Percentiles rank a stretch among this genome's conserved stretches.
Evolutionary conservation across 2,888 invertebrate species (phyloP).

Genomic region (Dryocosmus kuriphilus): DNA sequence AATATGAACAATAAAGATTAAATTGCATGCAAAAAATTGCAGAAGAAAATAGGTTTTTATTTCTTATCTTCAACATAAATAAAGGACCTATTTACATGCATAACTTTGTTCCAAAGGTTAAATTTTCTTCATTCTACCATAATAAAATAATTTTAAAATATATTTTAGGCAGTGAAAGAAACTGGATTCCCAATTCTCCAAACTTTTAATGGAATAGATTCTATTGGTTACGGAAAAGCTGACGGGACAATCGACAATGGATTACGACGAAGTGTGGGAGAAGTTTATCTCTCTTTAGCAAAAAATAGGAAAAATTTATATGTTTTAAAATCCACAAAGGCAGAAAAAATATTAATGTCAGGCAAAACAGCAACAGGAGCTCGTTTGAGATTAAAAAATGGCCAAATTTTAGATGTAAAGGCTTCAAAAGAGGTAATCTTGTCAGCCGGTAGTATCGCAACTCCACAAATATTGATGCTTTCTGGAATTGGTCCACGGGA

Average conservation of each 20-base stretch:
- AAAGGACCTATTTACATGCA: too few relatives aligned
- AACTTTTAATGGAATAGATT: conserved; percentile 75
- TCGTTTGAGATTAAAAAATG: conserved; percentile 73
- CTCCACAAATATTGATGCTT: conserved; percentile 84
- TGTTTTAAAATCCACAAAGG: conserved; percentile 81
- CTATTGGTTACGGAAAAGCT: conserved; percentile 79
- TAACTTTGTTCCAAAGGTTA: too few relatives aligned
- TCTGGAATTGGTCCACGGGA: conserved; percentile 82
- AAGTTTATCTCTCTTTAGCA: conserved; percentile 77
- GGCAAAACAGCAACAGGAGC: conserved; percentile 77
- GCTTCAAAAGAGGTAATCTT: conserved; percentile 83
- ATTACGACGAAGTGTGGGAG: conserved; percentile 75
- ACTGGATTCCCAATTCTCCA: conserved; percentile 75
- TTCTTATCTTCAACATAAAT: too few relatives aligned
- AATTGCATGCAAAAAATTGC: too few relatives aligned
- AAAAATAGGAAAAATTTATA: conserved; percentile 80
- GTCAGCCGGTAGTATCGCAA: conserved; percentile 83
- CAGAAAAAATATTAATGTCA: conserved; percentile 80
- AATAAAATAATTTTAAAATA: too few relatives aligned
- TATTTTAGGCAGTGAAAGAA: conserved; percentile 65
- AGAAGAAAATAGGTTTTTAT: too few relatives aligned
- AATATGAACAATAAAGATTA: too few relatives aligned
- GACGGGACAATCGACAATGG: conserved; percentile 77
- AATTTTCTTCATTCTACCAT: too few relatives aligned
- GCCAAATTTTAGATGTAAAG: conserved; percentile 61